Conservation (phyloP, 2,797 vertebrate genomes). For the Pachyuromys duprasi region DNA sequence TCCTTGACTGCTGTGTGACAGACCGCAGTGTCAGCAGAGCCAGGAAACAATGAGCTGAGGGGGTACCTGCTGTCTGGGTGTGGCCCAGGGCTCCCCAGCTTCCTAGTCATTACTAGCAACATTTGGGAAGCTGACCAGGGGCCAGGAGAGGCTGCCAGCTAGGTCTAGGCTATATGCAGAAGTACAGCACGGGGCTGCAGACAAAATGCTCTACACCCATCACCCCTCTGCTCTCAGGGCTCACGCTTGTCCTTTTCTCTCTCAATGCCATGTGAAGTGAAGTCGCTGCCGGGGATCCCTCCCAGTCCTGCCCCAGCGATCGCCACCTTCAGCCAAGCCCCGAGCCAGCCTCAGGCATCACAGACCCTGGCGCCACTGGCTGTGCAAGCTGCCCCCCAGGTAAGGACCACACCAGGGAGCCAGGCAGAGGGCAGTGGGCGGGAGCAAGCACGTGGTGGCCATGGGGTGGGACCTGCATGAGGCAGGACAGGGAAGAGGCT, state of each 20-base stretch:
- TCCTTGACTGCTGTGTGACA: not conserved
- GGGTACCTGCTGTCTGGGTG: not conserved
- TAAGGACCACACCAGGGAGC: conserved; percentile 81
- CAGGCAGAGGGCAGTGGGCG: conserved; percentile 41
- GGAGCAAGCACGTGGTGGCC: conserved; percentile 1
- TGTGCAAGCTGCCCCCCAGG: conserved; percentile 94
- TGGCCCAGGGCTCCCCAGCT: not conserved
- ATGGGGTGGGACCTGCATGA: not conserved
- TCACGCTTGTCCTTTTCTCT: conserved; percentile 55
- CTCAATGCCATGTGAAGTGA: conserved; percentile 83
- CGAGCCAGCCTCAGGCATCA: conserved; percentile 87
- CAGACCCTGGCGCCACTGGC: conserved; percentile 89
- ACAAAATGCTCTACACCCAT: not conserved
- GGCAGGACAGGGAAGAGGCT: not conserved
- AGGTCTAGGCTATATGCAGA: not conserved
- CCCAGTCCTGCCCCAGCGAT: conserved; percentile 82
- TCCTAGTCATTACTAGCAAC: not conserved
- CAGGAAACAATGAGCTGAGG: not conserved
- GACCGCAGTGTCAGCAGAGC: not conserved
- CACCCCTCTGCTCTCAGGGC: not conserved
- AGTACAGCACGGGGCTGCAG: not conserved
- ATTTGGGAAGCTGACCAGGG: not conserved
- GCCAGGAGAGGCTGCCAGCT: not conserved
- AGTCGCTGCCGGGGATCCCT: conserved; percentile 84
- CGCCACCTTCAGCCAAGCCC: conserved; percentile 88